Evolutionary conservation across 2,113 vertebrate species (phyloP).

Genomic region (Zosterops lateralis): DNA sequence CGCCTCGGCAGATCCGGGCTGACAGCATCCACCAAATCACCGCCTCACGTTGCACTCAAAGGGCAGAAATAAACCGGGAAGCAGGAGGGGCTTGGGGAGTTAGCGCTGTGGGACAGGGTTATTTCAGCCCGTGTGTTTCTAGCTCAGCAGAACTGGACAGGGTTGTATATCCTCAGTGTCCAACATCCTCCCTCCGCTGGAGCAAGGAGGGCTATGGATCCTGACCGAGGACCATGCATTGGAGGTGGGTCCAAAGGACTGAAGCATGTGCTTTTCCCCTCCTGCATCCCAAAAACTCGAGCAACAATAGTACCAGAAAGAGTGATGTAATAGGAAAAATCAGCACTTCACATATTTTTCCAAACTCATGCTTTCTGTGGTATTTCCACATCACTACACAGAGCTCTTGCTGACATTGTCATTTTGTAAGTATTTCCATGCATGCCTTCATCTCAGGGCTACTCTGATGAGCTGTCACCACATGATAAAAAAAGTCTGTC

Average conservation of each 20-base stretch:
- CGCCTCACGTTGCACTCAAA: background rate
- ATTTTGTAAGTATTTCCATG: background rate
- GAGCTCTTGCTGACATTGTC: background rate
- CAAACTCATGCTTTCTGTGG: background rate
- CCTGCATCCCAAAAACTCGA: background rate
- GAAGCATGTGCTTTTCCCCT: background rate
- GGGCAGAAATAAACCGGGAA: slow-evolving; percentile 9
- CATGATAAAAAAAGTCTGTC: background rate
- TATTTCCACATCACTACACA: background rate
- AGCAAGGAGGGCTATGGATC: background rate
- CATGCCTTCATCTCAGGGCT: background rate
- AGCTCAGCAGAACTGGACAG: background rate
- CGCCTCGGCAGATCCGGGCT: background rate
- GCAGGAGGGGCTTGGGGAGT: background rate
- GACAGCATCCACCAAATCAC: slow-evolving; percentile 2
- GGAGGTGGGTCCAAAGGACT: background rate
- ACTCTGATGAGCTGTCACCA: background rate
- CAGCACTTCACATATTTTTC: background rate
- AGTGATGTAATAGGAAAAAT: fast-evolving
- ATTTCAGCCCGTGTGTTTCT: background rate
- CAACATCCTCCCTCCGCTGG: background rate
- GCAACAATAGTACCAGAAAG: background rate
- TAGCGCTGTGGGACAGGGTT: background rate
- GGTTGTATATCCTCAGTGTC: background rate
- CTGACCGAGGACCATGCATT: background rate